Percentiles rank a stretch among this genome's conserved stretches.
Conservation (phyloP, 2,797 vertebrate species). For the Mormyrus proboscirostris region DNA sequence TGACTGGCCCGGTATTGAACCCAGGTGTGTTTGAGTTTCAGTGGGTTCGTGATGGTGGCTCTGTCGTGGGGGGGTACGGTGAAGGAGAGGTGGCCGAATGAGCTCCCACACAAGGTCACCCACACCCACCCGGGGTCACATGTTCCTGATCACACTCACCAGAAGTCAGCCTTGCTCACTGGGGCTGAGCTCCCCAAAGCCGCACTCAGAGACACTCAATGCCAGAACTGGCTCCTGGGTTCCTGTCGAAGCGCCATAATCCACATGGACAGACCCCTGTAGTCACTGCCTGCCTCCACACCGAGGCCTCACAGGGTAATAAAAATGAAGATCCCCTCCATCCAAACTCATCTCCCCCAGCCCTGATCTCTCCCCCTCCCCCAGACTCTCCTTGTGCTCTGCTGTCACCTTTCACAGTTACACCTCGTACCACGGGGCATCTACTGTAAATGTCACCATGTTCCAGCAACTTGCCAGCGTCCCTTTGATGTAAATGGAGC, state of each 20-base stretch:
- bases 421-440: not conserved
- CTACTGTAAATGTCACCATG: slow-evolving; percentile 14
- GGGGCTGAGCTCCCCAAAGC: not conserved
- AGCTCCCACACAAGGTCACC: not conserved
- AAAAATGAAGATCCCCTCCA: not conserved
- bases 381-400: not conserved
- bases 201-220: not conserved
- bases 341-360: not conserved
- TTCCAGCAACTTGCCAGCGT: not conserved
- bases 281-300: not conserved
- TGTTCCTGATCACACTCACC: not conserved
- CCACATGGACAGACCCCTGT: not conserved
- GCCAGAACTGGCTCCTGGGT: not conserved
- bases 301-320: not conserved
- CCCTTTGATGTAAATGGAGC: slow-evolving; percentile 11
- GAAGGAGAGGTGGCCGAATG: not conserved
- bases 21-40: not conserved
- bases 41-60: not conserved
- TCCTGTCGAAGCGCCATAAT: not conserved
- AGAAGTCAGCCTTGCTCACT: not conserved
- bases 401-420: not conserved
- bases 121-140: not conserved
- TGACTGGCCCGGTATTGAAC: not conserved
- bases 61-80: not conserved
- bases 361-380: not conserved